Evolutionary conservation across 1,140 invertebrate genomes (phyloP).

Genomic region (Protaetia brevitarsis): DNA sequence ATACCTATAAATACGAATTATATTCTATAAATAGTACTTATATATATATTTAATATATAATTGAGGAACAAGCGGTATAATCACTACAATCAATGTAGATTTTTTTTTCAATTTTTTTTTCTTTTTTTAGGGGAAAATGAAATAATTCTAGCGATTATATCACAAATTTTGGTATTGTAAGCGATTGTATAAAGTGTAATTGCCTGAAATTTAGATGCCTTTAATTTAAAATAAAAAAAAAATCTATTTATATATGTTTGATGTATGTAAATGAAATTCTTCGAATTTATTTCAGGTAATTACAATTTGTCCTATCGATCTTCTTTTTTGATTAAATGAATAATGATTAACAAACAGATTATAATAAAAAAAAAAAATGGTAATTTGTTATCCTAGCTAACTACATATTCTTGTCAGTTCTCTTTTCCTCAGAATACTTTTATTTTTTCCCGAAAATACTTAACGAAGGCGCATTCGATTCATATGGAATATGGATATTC

Average conservation of each 20-base stretch:
- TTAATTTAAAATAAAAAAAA: no score
- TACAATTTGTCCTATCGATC: neutral
- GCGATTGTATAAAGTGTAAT: neutral
- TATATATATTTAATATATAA: conserved; percentile 15
- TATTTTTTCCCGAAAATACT: neutral
- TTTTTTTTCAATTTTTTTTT: neutral
- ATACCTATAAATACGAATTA: neutral
- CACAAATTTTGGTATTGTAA: conserved; percentile 16
- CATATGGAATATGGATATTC: conserved; percentile 63
- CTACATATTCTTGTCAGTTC: conserved; percentile 8
- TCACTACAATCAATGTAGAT: conserved; percentile 3
- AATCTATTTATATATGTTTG: no score
- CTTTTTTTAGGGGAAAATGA: neutral
- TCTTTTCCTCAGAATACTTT: conserved; percentile 17
- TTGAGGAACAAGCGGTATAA: conserved; percentile 12
- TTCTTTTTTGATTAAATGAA: neutral
- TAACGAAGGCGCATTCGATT: neutral
- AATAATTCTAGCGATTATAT: conserved; percentile 1
- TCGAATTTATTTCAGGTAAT: neutral
- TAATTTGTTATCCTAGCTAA: conserved; percentile 23
- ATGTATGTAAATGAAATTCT: no score
- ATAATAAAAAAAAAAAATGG: conserved; percentile 14
- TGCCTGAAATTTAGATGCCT: neutral
- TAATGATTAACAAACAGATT: conserved; percentile 21
- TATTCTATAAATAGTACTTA: neutral